These are phyloP conservation scores for Otolemur crassicaudatus DNA, from an alignment of 2,797 vertebrate species.

Conservation along the genomic window DNA sequence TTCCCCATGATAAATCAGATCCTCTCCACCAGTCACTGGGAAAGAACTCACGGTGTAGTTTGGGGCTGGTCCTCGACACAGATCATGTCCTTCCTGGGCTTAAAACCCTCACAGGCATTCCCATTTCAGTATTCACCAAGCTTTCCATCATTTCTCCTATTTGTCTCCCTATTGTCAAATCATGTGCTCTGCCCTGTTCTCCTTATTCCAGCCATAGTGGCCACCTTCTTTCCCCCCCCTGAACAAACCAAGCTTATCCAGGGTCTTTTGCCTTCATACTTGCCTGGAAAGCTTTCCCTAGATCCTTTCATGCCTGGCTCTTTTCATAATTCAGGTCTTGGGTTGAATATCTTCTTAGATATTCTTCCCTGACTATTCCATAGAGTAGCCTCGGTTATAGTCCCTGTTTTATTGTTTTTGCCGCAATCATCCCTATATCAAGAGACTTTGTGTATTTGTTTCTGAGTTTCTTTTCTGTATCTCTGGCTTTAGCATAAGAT, in stretches of 20 bases:
- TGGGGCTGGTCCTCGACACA: neutral
- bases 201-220: neutral
- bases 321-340: conserved; percentile 20
- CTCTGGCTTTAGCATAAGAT: neutral
- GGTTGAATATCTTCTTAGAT: neutral
- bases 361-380: neutral
- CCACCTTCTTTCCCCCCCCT: neutral
- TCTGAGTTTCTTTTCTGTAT: neutral
- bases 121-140: accelerated
- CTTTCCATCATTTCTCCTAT: neutral
- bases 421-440: neutral
- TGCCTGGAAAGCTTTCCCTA: neutral
- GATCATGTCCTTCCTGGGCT: neutral
- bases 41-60: too few relatives aligned
- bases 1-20: neutral
- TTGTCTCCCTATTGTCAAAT: neutral
- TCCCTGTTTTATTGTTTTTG: neutral
- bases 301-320: neutral
- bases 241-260: neutral
- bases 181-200: neutral
- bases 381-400: neutral
- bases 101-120: neutral
- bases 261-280: neutral
- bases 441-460: neutral
- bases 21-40: too few relatives aligned